Evolutionary conservation across 1,140 invertebrate species (phyloP), one percentile per base, ranked within the genome.

Genomic region (Cataglyphis hispanica): DNA sequence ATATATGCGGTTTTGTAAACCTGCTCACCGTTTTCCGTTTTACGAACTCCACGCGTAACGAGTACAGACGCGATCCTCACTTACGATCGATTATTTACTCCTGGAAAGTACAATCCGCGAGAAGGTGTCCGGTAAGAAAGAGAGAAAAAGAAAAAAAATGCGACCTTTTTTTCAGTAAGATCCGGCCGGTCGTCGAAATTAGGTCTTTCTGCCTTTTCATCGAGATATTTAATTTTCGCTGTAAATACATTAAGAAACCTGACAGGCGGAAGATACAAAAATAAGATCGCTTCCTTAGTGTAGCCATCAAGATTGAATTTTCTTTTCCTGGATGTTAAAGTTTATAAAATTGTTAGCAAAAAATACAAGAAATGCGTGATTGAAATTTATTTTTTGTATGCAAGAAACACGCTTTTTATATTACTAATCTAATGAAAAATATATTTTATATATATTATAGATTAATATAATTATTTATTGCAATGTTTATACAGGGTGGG

Each of bases 1-100:
- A 70, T 69, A 85, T 60, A 74, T 63, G 67, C 69, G 58, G 63
- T 72, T 60, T 43, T 50, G 31, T 46, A 69, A 37, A 46, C 56
- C 64, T 46, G 84, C n/a, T 88, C 70, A 77, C 87, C 87, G 84
- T 86, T 89, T 89, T 77, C 63, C 63, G 75, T 86, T 50, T 50
- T 60, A 66, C 11, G 56, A 40, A 50, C 46, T 37, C 50, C 87
- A 86, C 81, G 80, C 85, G 84, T 25, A 61, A 60, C 78, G 16
- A 56, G 61, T 60, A 50, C 50, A 70, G 37, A 53, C 66, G 34
- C 63, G 37, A 46, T 60, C 11, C 6, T 11, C 37, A 34, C 11
- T 81, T 7, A 22, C 27, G 66, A 83, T 83, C 67, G 56, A 8
- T 27, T 56, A 8, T 27, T 56, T 67, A 67, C 31, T 46, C 72